Percentiles rank a stretch among this genome's conserved stretches.
Conservation (phyloP, 2,113 vertebrate species). For the Eolophus roseicapilla region DNA sequence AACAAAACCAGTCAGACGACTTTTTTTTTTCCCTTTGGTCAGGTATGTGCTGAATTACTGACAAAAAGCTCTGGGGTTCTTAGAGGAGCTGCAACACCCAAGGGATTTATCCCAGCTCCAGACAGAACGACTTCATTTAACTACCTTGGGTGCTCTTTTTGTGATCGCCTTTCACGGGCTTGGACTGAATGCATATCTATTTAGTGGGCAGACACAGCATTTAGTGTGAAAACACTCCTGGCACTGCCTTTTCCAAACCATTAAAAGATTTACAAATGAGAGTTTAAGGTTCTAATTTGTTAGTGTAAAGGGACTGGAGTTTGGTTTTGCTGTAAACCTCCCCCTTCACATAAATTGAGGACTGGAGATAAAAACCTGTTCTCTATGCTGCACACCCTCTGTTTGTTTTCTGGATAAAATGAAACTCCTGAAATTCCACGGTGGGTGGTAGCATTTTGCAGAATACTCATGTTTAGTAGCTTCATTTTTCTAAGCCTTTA, state of each 20-base stretch:
- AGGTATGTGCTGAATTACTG: conserved; percentile 51
- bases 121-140: background rate
- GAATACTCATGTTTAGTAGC: background rate
- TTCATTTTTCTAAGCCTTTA: background rate
- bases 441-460: background rate
- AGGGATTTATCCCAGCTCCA: background rate
- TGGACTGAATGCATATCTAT: background rate
- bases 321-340: background rate
- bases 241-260: background rate
- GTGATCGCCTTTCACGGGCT: background rate
- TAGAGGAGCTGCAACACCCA: background rate
- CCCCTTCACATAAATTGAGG: background rate
- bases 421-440: background rate
- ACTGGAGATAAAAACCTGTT: background rate
- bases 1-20: conserved; percentile 66
- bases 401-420: conserved; percentile 20
- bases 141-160: background rate
- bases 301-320: background rate
- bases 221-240: background rate
- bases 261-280: background rate
- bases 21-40: background rate
- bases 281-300: background rate
- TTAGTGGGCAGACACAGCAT: background rate
- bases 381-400: background rate
- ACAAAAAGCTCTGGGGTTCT: conserved; percentile 25